Conservation (phyloP, 1,140 invertebrate genomes). For the Nautilus pompilius region DNA sequence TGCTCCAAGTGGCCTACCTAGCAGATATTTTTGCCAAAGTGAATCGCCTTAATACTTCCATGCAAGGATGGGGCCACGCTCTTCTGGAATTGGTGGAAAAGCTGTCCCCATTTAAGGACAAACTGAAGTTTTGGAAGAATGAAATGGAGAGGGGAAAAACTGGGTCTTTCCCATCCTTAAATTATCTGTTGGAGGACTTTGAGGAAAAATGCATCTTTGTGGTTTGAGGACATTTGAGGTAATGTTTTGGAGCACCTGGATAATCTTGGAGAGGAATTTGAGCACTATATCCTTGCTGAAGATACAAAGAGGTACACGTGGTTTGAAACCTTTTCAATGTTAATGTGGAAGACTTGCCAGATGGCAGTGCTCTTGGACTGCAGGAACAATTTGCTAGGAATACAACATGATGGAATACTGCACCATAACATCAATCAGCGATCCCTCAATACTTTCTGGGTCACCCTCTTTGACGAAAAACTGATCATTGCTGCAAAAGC, state of each 20-base stretch:
- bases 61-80: not conserved
- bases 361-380: not conserved
- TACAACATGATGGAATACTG: not conserved
- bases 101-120: not conserved
- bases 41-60: not conserved
- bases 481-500: too few relatives aligned
- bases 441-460: not conserved
- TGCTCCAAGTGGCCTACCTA: too few relatives aligned
- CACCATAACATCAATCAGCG: not conserved
- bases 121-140: too few relatives aligned
- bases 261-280: not conserved
- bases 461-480: too few relatives aligned
- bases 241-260: not conserved
- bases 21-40: not conserved
- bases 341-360: not conserved
- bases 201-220: not conserved
- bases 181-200: too few relatives aligned
- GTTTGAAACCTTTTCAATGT: too few relatives aligned
- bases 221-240: not conserved
- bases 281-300: too few relatives aligned
- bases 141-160: too few relatives aligned
- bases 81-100: not conserved
- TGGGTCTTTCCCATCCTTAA: too few relatives aligned
- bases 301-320: too few relatives aligned
- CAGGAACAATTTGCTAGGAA: too few relatives aligned